Conservation (phyloP, 2,888 invertebrate species). For the Noctua pronuba region DNA sequence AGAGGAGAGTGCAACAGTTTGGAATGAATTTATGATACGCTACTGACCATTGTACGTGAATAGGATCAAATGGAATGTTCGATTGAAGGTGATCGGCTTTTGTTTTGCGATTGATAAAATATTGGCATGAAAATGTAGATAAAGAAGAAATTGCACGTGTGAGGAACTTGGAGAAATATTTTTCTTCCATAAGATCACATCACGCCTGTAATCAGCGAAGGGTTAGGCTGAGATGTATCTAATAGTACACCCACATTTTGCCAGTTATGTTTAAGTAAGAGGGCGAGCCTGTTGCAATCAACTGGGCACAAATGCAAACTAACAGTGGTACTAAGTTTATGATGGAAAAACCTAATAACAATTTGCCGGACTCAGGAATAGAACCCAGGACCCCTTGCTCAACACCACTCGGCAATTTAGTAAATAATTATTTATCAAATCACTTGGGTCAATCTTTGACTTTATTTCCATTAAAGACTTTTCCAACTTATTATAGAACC, state of each 20-base stretch:
- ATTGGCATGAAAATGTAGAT: background rate
- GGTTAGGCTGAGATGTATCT: background rate
- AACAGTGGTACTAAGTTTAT: too few species aligned
- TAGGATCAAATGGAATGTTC: background rate
- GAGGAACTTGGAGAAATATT: background rate
- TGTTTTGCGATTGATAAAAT: conserved; percentile 8
- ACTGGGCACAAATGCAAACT: background rate
- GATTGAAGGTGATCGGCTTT: background rate
- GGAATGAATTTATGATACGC: conserved; percentile 36
- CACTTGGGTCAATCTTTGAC: too few species aligned
- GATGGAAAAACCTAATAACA: too few species aligned
- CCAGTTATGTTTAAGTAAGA: background rate
- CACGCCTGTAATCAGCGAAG: background rate
- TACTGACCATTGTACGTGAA: background rate
- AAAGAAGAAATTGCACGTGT: background rate
- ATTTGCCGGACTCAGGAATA: too few species aligned
- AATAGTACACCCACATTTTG: background rate
- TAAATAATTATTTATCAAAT: background rate
- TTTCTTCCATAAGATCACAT: background rate
- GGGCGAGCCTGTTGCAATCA: background rate
- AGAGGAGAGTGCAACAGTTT: conserved; percentile 17
- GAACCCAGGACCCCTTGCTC: too few species aligned
- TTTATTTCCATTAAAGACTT: background rate
- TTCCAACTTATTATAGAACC: background rate
- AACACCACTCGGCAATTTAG: too few species aligned